Evolutionary conservation across 2,113 vertebrate genomes (phyloP).

Genomic region (Gobio gobio): DNA sequence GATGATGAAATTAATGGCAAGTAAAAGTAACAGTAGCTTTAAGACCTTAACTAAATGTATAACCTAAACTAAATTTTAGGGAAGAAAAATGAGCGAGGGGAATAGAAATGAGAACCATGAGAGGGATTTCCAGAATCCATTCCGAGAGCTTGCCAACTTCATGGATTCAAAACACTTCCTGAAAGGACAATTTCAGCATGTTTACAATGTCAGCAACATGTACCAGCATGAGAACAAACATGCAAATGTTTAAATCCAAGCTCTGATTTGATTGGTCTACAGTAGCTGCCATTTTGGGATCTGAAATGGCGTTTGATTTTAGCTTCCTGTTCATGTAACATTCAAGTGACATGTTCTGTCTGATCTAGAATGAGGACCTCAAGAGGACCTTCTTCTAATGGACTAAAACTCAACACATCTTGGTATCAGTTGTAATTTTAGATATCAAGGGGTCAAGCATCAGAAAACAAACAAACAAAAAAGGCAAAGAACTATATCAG

Average conservation of each 20-base stretch:
- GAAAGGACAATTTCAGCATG: not conserved
- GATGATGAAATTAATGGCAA: not conserved
- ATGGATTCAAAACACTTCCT: not conserved
- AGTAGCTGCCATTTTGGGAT: slow-evolving; percentile 18
- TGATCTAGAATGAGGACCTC: slow-evolving; percentile 5
- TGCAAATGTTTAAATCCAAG: not conserved
- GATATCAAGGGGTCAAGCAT: not conserved
- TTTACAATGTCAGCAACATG: not conserved
- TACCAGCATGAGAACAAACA: slow-evolving; percentile 11
- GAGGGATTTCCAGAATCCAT: not conserved
- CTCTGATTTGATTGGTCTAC: not conserved
- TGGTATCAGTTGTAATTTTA: not conserved
- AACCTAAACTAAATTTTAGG: not conserved
- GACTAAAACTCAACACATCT: not conserved
- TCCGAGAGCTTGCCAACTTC: not conserved
- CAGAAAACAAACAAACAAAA: not conserved
- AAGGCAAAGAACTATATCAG: slow-evolving; percentile 58
- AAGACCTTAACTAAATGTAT: not conserved
- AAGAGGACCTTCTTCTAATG: not conserved
- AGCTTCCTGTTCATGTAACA: slow-evolving; percentile 1
- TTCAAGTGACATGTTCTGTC: not conserved
- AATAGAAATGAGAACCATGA: not conserved
- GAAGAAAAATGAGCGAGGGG: not conserved
- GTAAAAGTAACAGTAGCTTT: not conserved
- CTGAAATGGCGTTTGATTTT: slow-evolving; percentile 6